phyloP scores from a whole-genome alignment of 2,797 vertebrate genomes.

The Cetoscarus ocellatus region DNA sequence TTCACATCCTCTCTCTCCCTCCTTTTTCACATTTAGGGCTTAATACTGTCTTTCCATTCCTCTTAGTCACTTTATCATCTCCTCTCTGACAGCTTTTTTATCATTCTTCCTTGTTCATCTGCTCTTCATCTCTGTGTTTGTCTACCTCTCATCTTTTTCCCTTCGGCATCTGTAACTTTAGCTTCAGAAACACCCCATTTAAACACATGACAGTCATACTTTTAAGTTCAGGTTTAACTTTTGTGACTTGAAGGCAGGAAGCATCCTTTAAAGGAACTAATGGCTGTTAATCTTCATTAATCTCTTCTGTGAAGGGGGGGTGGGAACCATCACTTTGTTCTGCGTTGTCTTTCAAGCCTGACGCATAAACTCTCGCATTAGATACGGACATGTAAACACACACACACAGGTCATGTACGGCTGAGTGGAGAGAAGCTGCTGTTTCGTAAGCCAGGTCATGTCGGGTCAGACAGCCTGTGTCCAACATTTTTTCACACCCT shows the following conservation, averaged over 20 bases:
- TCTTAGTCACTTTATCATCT: conserved; percentile 43
- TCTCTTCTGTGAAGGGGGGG: conserved; percentile 40
- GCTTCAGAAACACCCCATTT: conserved; percentile 13
- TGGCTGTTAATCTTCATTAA: conserved; percentile 48
- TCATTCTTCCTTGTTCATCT: conserved; percentile 33
- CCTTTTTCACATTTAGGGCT: conserved; percentile 15
- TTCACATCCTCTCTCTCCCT: conserved; percentile 38
- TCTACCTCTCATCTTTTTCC: conserved; percentile 7
- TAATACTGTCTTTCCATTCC: conserved; percentile 24
- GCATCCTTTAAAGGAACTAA: conserved; percentile 13
- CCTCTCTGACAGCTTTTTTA: conserved; percentile 46
- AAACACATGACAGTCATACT: conserved; percentile 51
- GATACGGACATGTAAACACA: conserved; percentile 19
- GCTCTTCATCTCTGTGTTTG: conserved; percentile 29
- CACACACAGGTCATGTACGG: conserved; percentile 13
- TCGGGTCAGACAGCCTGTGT: conserved; percentile 53
- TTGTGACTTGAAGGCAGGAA: conserved; percentile 28
- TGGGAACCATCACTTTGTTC: conserved; percentile 69
- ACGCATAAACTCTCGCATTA: conserved; percentile 19
- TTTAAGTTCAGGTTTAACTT: conserved; percentile 34
- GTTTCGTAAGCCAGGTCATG: conserved; percentile 64
- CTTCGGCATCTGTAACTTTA: conserved; percentile 2
- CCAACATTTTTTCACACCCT: conserved; percentile 40
- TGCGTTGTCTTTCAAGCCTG: conserved; percentile 39
- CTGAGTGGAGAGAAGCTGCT: conserved; percentile 44